These are phyloP conservation scores for Catocala nupta DNA, from an alignment of 2,888 invertebrate species.

Conservation along the genomic window DNA sequence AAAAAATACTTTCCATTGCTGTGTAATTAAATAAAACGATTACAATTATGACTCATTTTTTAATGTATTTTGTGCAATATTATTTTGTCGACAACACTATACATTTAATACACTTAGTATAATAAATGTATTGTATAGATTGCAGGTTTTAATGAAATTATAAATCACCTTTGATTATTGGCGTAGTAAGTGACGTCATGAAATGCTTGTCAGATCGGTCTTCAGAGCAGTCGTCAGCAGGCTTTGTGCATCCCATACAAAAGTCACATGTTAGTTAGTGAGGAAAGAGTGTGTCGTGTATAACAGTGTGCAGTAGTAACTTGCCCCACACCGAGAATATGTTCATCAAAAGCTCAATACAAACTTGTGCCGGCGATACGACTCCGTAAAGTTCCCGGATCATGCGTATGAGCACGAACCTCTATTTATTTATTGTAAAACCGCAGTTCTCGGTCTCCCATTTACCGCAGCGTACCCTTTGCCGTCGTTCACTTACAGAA, in stretches of 20 bases:
- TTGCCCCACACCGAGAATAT: slow-evolving; percentile 15
- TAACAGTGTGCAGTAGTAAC: not conserved
- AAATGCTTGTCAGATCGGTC: no score
- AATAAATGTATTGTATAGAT: no score
- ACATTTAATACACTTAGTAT: no score
- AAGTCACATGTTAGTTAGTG: not conserved
- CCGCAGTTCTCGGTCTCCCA: not conserved
- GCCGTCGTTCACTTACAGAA: slow-evolving; percentile 23
- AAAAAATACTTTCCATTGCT: slow-evolving; percentile 4
- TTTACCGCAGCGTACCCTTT: slow-evolving; percentile 17
- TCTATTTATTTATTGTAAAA: slow-evolving; percentile 27
- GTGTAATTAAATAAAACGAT: slow-evolving; percentile 12
- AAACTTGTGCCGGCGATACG: slow-evolving; percentile 15
- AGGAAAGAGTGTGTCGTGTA: no score
- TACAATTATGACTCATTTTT: slow-evolving; percentile 1
- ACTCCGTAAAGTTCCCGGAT: slow-evolving; percentile 16
- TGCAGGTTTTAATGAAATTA: no score
- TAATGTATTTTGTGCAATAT: not conserved
- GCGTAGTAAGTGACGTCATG: no score
- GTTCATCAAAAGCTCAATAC: slow-evolving; percentile 25
- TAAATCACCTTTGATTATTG: no score
- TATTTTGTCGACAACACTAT: not conserved
- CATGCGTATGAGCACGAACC: slow-evolving; percentile 14
- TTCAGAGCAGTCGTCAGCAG: not conserved
- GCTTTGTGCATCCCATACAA: not conserved